These are phyloP conservation scores for Pelodytes ibericus DNA, from an alignment of 2,797 vertebrate species.

Conservation along the genomic window DNA sequence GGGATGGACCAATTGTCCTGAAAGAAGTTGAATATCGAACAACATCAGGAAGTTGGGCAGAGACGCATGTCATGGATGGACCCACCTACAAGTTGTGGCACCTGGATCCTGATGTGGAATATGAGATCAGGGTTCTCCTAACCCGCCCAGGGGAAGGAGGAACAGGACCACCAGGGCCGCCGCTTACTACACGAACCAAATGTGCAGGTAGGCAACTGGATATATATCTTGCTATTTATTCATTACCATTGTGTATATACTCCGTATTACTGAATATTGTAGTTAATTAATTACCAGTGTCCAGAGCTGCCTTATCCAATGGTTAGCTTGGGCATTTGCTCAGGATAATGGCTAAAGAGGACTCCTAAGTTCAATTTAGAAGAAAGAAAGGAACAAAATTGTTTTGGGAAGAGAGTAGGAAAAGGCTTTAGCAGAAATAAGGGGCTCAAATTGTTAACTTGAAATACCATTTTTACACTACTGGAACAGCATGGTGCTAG, in stretches of 20 bases:
- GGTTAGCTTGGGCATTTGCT: no score
- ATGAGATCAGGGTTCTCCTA: constrained; percentile 93
- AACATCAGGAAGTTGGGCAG: constrained; percentile 92
- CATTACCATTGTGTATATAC: not conserved
- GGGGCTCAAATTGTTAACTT: no score
- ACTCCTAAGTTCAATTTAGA: no score
- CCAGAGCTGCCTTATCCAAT: no score
- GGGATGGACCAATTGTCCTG: constrained; percentile 93
- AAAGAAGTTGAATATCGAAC: constrained; percentile 97
- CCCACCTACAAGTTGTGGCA: constrained; percentile 97
- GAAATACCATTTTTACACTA: no score
- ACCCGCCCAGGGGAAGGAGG: constrained; percentile 93
- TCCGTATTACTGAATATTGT: not conserved
- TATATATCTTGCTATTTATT: not conserved
- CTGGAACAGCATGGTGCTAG: no score
- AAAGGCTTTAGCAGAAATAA: no score
- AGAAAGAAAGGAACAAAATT: no score
- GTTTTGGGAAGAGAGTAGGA: no score
- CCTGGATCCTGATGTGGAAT: constrained; percentile 94
- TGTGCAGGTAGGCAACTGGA: constrained; percentile 86
- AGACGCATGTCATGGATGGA: constrained; percentile 91
- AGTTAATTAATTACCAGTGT: no score
- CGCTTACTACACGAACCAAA: constrained; percentile 92
- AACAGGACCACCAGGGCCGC: constrained; percentile 89
- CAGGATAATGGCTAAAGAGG: no score